Evolutionary conservation across 2,797 vertebrate species (phyloP).

Genomic region (Tauraco hartlaubi): DNA sequence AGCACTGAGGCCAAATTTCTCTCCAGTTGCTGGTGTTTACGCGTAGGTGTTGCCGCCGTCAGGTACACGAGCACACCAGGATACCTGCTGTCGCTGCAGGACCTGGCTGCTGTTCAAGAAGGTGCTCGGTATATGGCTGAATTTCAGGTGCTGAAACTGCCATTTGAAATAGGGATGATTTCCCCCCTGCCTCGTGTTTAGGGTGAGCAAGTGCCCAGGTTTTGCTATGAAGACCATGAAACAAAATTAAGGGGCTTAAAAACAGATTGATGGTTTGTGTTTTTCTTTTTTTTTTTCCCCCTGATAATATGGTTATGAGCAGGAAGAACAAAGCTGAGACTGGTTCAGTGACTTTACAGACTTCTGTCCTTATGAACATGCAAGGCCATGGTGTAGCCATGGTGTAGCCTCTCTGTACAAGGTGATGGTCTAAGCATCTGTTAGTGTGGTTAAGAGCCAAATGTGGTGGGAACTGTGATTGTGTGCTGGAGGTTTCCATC

Average conservation of each 20-base stretch:
- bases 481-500: background rate
- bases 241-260: background rate
- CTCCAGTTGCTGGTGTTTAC: background rate
- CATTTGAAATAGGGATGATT: background rate
- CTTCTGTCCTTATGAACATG: background rate
- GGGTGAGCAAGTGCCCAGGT: background rate
- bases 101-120: background rate
- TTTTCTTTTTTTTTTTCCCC: no score
- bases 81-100: background rate
- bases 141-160: background rate
- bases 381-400: background rate
- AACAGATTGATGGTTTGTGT: background rate
- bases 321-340: background rate
- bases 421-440: background rate
- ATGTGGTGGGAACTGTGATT: background rate
- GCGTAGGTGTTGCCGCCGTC: accelerated
- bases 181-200: background rate
- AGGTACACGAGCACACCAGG: accelerated
- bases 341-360: background rate
- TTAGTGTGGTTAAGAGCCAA: background rate
- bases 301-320: background rate
- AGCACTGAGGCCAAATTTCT: background rate
- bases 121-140: accelerated
- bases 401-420: background rate
- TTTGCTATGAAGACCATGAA: background rate